Base-by-base conservation (phyloP, 2,888 invertebrate genomes). In the Oscheius sp. region DNA sequence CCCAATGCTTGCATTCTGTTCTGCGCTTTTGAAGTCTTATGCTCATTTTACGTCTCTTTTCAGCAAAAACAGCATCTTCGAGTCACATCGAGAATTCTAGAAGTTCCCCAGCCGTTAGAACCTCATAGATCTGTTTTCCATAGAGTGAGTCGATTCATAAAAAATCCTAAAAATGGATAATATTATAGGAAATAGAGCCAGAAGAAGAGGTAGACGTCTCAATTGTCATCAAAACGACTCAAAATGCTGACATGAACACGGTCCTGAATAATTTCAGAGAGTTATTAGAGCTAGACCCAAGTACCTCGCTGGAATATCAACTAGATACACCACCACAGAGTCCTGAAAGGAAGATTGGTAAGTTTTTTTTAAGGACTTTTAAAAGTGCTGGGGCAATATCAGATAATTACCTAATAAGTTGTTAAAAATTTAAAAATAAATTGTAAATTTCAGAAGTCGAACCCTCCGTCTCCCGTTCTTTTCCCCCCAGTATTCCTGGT, bases 281-380 rank as follows among this genome's bases (percentile, higher is more conserved):
- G 2, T 47, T 77, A 20, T 45, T 77, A 14, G 67, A 47, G 14
- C 41, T 74, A 5, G 70, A 64, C 8, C 28, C 64, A 3, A 66
- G 30, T 12, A 14, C 17, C 1, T 57, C 54, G 49, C 65, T 74
- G 41, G 75, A 77, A 24, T 62, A 69, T 57, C 45, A 63, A n/a
- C 61, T 79, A 59, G 80, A 81, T 51, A 81, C 82, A 1, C 82
- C 82, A 12, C 82, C 82, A 4, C 57, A 62, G 22, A 78, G 78
- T 14, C 82, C 82, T 0, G 68, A 38, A 20, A 26, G n/a, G 6
- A 61, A 38, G 41, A 26, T 54, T 20, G 54, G 54, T 54, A 20
- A n/a, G 54, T 32, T 30, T 2, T 30, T 30, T 51, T 57, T 24
- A 51, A 59, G 22, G 45, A 33, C 3, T 49, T 56, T 5, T 28